These are phyloP conservation scores for Sinodicranocentrus sp. DNA, from an alignment of 2,888 invertebrate species.

Conservation along the genomic window DNA sequence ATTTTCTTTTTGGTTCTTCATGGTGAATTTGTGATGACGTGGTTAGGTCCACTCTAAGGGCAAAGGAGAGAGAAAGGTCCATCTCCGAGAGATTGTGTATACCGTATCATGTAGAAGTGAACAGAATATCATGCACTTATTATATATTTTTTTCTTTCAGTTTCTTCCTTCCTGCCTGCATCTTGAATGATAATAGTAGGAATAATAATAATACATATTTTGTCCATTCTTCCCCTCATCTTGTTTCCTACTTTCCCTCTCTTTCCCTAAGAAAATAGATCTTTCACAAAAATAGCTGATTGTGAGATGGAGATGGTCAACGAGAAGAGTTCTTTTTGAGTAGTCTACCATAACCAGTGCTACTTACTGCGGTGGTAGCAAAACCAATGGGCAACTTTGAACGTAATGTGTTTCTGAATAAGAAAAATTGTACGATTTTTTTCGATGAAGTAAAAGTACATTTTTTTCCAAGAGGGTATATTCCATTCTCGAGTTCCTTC, in stretches of 20 bases:
- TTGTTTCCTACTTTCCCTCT: conserved; percentile 43
- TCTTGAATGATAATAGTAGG: conserved; percentile 49
- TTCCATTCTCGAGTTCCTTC: neutral
- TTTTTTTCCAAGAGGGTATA: neutral
- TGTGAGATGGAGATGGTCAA: conserved; percentile 25
- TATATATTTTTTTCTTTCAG: conserved; percentile 18
- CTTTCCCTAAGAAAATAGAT: conserved; percentile 69
- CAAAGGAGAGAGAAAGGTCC: conserved; percentile 38
- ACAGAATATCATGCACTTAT: conserved; percentile 4
- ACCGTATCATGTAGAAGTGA: no score
- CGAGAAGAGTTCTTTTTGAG: neutral
- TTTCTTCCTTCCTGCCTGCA: conserved; percentile 21
- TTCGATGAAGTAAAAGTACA: neutral
- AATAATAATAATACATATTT: conserved; percentile 71
- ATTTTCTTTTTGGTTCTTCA: conserved; percentile 22
- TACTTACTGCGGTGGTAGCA: no score
- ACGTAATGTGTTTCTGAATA: conserved; percentile 13
- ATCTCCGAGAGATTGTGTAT: neutral
- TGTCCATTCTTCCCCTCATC: conserved; percentile 51
- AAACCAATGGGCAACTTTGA: neutral
- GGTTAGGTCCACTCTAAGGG: conserved; percentile 7
- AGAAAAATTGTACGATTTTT: conserved; percentile 32
- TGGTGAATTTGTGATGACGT: conserved; percentile 72
- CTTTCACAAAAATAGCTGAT: conserved; percentile 66
- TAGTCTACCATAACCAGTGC: neutral